A percentile compares a stretch with the other conserved stretches of the same genome.
phyloP scores from a whole-genome alignment of 2,113 vertebrate genomes.

The Perca schrenkii region DNA sequence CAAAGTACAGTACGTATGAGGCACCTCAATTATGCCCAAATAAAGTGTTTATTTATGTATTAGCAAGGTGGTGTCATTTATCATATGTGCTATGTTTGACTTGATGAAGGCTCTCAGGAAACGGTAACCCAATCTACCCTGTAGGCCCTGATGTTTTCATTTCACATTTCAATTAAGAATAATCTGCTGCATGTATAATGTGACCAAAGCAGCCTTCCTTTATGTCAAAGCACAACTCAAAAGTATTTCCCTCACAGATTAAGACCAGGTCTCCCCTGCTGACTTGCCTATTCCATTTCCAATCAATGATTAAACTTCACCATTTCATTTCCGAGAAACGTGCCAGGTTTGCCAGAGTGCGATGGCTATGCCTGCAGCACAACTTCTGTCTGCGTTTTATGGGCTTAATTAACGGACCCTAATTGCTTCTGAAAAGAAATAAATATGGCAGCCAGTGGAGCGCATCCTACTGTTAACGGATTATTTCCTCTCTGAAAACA shows the following conservation, averaged over 20 bases:
- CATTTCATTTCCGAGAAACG: slow-evolving; percentile 70
- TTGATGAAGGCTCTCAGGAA: slow-evolving; percentile 48
- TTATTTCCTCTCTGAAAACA: slow-evolving; percentile 78
- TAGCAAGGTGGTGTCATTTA: slow-evolving; percentile 2
- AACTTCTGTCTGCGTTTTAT: slow-evolving; percentile 57
- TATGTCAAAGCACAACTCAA: slow-evolving; percentile 36
- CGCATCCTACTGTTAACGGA: slow-evolving; percentile 74
- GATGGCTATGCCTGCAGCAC: slow-evolving; percentile 34
- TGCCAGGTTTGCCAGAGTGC: slow-evolving; percentile 63
- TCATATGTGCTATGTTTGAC: slow-evolving; percentile 18
- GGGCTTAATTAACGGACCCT: slow-evolving; percentile 72
- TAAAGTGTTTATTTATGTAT: neutral
- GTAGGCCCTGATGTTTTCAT: slow-evolving; percentile 34
- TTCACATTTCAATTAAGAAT: slow-evolving; percentile 56
- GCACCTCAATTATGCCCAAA: neutral
- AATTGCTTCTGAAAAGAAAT: slow-evolving; percentile 78
- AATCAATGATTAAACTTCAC: slow-evolving; percentile 71
- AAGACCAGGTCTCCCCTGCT: slow-evolving; percentile 57
- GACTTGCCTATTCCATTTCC: slow-evolving; percentile 66
- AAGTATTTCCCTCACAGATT: slow-evolving; percentile 51
- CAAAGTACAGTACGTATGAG: slow-evolving; percentile 8
- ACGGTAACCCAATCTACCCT: slow-evolving; percentile 37
- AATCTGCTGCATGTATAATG: slow-evolving; percentile 51
- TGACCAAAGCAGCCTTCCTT: slow-evolving; percentile 38
- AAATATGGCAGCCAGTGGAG: slow-evolving; percentile 68